Evolutionary conservation across 2,113 vertebrate species (phyloP), one percentile per base, ranked within the genome.

Genomic region (Cyanoramphus novaezelandiae): DNA sequence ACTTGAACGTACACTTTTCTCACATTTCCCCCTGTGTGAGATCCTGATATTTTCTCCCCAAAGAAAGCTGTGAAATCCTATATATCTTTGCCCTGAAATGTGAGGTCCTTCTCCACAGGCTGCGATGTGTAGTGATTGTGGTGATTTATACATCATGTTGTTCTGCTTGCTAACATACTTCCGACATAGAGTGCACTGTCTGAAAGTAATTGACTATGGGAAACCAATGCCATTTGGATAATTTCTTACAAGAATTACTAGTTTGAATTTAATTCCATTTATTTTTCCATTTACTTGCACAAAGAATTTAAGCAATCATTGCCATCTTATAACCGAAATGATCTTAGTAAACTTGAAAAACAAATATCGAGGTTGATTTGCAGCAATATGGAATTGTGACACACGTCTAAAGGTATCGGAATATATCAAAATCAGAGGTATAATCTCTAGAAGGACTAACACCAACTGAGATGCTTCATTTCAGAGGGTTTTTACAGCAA

Each of bases 281-380:
- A 14, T 71, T 65, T 67, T 89, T 65, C 17, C 68, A 85, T 85
- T 86, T 17, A 64, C 83, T 88, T 82, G 55, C 79, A 89, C 94
- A 96, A 97, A 96, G 92, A 93, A 92, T 87, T 74, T 93, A 84
- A 60, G 65, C 0, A 0, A 17, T 86, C 62, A 7, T 94, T 70
- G 41, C 69, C 16, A 19, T 88, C 57, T 59, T 76, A 1, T 31
- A n/a, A 23, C 44, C 62, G 69, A 87, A 67, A 25, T 82, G 64
- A 71, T 95, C 69, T 97, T 93, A 87, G 82, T 94, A 82, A 86
- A 91, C 90, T 87, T 83, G 90, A 97, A 88, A 37, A 19, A 55
- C 79, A 84, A 91, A 63, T 60, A 17, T 11, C 60, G 64, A 57
- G 46, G 55, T 76, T 91, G 44, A 74, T 78, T 64, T 78, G 31